Conservation (phyloP, 2,797 vertebrate species). For the Xenentodon cancila region DNA sequence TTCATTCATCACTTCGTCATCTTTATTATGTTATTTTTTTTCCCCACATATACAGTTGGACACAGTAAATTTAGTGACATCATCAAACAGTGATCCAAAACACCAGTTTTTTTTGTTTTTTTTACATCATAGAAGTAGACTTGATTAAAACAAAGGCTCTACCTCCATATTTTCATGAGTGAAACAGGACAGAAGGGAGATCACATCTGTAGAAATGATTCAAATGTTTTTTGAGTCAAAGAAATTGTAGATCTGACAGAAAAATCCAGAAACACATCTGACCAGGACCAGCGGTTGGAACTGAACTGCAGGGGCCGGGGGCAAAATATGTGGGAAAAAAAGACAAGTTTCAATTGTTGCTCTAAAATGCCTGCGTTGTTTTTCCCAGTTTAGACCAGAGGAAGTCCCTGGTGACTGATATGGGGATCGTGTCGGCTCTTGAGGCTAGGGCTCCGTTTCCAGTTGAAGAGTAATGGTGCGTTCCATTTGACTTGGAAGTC, state of each 20-base stretch:
- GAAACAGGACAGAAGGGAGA: conserved; percentile 49
- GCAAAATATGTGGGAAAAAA: conserved; percentile 31
- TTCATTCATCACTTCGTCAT: conserved; percentile 57
- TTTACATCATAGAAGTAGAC: conserved; percentile 44
- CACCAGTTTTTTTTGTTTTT: conserved; percentile 40
- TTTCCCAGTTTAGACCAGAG: conserved; percentile 76
- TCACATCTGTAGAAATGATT: conserved; percentile 35
- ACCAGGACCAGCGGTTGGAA: conserved; percentile 28
- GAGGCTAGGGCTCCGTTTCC: conserved; percentile 68
- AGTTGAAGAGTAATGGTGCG: conserved; percentile 37
- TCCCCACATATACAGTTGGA: conserved; percentile 74
- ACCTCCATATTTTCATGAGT: conserved; percentile 42
- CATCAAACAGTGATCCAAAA: conserved; percentile 72
- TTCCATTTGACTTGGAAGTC: conserved; percentile 17
- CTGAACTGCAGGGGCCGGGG: conserved; percentile 12
- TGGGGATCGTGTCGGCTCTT: conserved; percentile 61
- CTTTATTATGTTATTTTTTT: conserved; percentile 72
- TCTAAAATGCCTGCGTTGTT: conserved; percentile 35
- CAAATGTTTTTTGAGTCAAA: conserved; percentile 45
- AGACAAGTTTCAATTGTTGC: conserved; percentile 37
- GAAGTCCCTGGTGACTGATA: conserved; percentile 16
- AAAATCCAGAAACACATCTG: conserved; percentile 31
- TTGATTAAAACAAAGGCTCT: conserved; percentile 19
- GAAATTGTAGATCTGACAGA: conserved; percentile 5
- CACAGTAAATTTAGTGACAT: conserved; percentile 78